phyloP scores from a whole-genome alignment of 64 coral and sea anemone species.

The Astreopora myriophthalma region DNA sequence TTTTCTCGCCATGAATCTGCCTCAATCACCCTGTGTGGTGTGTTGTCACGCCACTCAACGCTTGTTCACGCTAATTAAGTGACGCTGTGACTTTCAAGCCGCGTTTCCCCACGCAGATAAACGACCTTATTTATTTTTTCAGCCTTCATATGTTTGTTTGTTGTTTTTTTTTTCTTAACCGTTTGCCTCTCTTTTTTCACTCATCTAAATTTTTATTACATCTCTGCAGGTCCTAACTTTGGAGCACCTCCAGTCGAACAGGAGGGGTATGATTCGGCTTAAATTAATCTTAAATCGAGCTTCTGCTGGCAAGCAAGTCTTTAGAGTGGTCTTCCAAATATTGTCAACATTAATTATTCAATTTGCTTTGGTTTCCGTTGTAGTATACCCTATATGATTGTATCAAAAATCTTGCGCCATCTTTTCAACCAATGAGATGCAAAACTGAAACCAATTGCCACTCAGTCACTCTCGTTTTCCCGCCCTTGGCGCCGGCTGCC shows the following conservation, averaged over 20 bases:
- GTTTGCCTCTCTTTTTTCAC: not conserved
- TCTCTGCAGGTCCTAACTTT: constrained; percentile 56
- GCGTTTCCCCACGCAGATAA: too few relatives aligned
- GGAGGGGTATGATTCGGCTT: constrained; percentile 20
- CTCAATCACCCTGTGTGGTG: not conserved
- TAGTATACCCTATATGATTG: too few relatives aligned
- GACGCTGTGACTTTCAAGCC: too few relatives aligned
- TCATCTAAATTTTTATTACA: not conserved
- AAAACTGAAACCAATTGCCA: too few relatives aligned
- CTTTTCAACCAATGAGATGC: not conserved
- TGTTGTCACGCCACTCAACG: too few relatives aligned
- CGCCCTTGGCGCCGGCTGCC: not conserved
- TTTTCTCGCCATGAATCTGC: too few relatives aligned
- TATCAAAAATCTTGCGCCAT: not conserved
- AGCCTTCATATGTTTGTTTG: too few relatives aligned
- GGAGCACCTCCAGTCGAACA: not conserved
- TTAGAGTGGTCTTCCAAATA: too few relatives aligned
- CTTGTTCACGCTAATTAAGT: too few relatives aligned
- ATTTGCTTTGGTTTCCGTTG: too few relatives aligned
- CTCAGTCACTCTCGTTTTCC: not conserved
- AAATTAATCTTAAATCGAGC: not conserved
- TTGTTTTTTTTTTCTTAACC: not conserved
- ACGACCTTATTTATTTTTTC: too few relatives aligned
- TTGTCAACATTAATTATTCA: too few relatives aligned
- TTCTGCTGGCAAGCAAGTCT: not conserved